Conservation (phyloP, 2,113 vertebrate genomes). For the Cebus imitator region DNA sequence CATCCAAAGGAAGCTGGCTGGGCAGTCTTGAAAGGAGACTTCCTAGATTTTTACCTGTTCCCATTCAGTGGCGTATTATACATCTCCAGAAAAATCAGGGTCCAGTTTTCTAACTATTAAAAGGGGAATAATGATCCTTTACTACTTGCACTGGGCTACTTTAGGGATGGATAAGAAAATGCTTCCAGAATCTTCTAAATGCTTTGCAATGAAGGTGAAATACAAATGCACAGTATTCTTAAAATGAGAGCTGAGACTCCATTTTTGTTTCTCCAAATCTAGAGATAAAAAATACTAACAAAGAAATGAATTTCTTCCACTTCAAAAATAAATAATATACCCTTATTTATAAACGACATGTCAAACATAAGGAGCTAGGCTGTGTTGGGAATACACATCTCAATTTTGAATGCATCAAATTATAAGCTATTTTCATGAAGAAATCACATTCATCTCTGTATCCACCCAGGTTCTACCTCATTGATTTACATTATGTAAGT, state of each 20-base stretch:
- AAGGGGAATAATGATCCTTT: slow-evolving; percentile 23
- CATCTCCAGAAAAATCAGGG: not conserved
- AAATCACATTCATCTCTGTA: not conserved
- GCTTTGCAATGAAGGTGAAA: slow-evolving; percentile 7
- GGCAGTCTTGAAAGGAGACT: not conserved
- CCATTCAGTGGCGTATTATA: not conserved
- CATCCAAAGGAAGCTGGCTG: not conserved
- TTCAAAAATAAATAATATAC: slow-evolving; percentile 1
- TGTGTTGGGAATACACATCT: not conserved
- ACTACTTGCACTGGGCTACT: not conserved
- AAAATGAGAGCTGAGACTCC: not conserved
- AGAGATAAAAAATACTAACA: slow-evolving; percentile 9
- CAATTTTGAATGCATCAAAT: not conserved
- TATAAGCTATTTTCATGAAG: slow-evolving; percentile 32
- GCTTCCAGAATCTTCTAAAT: slow-evolving; percentile 11
- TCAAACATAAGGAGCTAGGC: slow-evolving; percentile 1
- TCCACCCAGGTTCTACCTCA: not conserved
- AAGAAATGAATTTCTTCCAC: not conserved
- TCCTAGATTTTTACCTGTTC: not conserved
- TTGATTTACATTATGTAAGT: slow-evolving; percentile 23
- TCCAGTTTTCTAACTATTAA: slow-evolving; percentile 28
- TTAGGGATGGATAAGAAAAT: slow-evolving; percentile 18
- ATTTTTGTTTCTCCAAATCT: slow-evolving; percentile 6
- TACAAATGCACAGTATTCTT: slow-evolving; percentile 8
- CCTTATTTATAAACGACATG: not conserved